Base-by-base conservation (phyloP, 2,888 invertebrate species). In the Cordylochernes scorpioides region DNA sequence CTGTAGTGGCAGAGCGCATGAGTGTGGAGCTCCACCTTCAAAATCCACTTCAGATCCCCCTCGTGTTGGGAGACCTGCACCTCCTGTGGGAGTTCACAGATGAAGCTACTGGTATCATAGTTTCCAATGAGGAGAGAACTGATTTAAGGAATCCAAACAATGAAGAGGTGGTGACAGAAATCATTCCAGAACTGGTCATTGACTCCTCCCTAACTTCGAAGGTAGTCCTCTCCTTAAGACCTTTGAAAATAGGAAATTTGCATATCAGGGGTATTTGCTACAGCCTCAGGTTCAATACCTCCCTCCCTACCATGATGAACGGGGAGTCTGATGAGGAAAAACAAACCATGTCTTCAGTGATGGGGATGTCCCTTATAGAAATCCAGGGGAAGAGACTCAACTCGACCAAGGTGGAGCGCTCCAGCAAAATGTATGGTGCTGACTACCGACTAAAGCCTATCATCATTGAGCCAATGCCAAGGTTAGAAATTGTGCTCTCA, bases 381-480 rank as follows among this genome's bases (percentile, higher is more conserved):
- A 50, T 55, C 5, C 39, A 48, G 17, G 57, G 56, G 12, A 51
- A 52, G 38, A 49, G 61, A 38, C 53, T 63, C 12, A 66, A 63
- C 44, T 42, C 36, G 25, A 52, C 53, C 9, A 59, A 61, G 36
- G 59, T 60, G 33, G 61, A 60, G 34, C 53, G 55, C 17, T 52
- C 52, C 7, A 48, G 49, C 24, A 53, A 56, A 32, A 44, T 58
- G 33, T 62, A 64, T 40, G 62, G 58, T 6, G 53, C 55, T 10
- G 72, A 75, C 49, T 64, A 66, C 41, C 61, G 73, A 38, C 58
- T 86, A 29, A 62, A 68, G 40, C 66, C 82, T 31, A 64, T 63
- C 38, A 63, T 86, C 28, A 65, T 72, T 25, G 68, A 73, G 9
- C 64, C 68, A 39, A 69, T 78, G 36, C 80, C 86, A 0, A 69